Evolutionary conservation across 2,797 vertebrate genomes (phyloP).

Genomic region (Erethizon dorsatum): DNA sequence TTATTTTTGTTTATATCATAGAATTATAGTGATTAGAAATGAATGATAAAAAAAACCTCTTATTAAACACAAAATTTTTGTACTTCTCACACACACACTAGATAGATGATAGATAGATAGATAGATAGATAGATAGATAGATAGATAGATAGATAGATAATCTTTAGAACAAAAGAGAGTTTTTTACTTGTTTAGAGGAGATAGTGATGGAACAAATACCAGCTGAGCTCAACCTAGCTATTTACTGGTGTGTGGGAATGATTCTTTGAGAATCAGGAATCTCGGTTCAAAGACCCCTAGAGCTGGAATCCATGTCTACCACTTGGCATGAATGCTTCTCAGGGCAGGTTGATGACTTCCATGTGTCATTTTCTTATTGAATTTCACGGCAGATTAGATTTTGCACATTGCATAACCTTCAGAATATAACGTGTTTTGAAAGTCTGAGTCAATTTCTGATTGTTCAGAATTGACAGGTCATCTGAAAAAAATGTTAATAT

Average conservation of each 20-base stretch:
- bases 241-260: rapidly evolving
- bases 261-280: not conserved
- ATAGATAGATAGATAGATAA: not conserved
- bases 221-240: not conserved
- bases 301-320: not conserved
- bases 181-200: not conserved
- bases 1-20: constrained; percentile 73
- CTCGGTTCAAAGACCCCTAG: rapidly evolving
- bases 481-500: not conserved
- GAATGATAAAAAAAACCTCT: not conserved
- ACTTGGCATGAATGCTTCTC: not conserved
- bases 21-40: constrained; percentile 64
- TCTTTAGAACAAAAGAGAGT: not conserved
- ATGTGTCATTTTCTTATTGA: not conserved
- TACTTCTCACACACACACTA: not conserved
- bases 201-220: not conserved
- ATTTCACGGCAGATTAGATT: not conserved
- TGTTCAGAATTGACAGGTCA: not conserved
- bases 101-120: not conserved
- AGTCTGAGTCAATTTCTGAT: not conserved
- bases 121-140: not conserved
- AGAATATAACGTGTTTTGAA: not conserved
- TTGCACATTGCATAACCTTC: not conserved
- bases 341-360: not conserved
- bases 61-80: constrained; percentile 64